A percentile compares a stretch with the other conserved stretches of the same genome.
Conservation (phyloP, 2,113 vertebrate species). For the Sterrhoptilus dennistouni region DNA sequence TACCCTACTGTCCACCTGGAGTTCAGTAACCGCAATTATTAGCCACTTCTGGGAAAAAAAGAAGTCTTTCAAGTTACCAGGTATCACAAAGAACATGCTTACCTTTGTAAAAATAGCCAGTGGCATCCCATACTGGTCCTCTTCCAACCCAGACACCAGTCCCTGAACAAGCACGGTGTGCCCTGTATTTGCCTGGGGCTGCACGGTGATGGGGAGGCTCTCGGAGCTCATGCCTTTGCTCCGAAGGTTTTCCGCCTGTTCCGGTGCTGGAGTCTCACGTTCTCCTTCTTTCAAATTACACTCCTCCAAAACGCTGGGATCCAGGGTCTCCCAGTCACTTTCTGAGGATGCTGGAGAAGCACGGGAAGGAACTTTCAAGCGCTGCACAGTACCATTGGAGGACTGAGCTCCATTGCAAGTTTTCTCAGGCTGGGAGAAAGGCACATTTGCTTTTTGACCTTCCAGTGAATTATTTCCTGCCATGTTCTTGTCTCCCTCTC, state of each 20-base stretch:
- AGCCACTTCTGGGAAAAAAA: not conserved
- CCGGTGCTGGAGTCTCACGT: not conserved
- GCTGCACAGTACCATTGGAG: constrained; percentile 47
- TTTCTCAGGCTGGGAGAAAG: constrained; percentile 18
- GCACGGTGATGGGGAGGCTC: constrained; percentile 84
- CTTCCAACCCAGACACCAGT: constrained; percentile 90
- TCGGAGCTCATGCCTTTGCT: constrained; percentile 59
- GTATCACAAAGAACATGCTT: not conserved
- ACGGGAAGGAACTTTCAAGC: constrained; percentile 76
- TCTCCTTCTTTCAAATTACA: constrained; percentile 64
- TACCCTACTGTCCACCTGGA: not conserved
- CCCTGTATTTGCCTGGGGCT: constrained; percentile 78
- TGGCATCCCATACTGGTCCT: constrained; percentile 91
- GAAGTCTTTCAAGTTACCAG: not conserved
- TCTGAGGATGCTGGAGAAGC: constrained; percentile 88
- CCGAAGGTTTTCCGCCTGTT: constrained; percentile 54
- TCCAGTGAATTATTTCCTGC: not conserved
- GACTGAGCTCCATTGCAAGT: constrained; percentile 29
- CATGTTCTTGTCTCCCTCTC: constrained; percentile 1
- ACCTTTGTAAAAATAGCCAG: constrained; percentile 97
- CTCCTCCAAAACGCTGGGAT: constrained; percentile 86
- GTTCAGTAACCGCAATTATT: not conserved
- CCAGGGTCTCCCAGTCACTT: constrained; percentile 96
- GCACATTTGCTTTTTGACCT: not conserved
- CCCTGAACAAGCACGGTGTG: constrained; percentile 79